Evolutionary conservation across 2,888 invertebrate genomes (phyloP), one percentile per base, ranked within the genome.

Genomic region (Amblyjoppa fuscipennis): DNA sequence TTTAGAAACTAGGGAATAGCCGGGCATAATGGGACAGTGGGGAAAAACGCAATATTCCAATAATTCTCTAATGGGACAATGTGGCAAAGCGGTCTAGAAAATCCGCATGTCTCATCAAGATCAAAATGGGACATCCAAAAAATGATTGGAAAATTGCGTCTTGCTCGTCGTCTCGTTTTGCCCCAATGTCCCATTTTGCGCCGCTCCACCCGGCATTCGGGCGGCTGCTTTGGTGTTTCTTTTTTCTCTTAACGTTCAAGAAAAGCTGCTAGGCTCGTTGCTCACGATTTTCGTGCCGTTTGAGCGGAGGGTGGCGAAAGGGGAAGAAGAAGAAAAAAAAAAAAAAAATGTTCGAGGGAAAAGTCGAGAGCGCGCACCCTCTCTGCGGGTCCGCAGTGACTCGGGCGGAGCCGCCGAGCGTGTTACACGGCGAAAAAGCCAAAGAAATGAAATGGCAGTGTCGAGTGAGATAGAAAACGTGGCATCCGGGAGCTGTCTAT

Each of bases 401-500:
- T 73, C 34, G 34, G 34, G 34, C 25, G 73, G 28, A 59, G 59
- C 11, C 28, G 20, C 16, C 0, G 11, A 59, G 59, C 59, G 73
- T 28, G 38, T 56, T 53, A n/a, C 38, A 38, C 25, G 73, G 4
- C 56, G 59, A 20, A 45, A 34, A 53, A 71, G 45, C 45, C 20
- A 20, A 74, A 59, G 61, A 45, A 61, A 74, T 28, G 61, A 49
- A 66, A 66, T 45, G 34, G 74, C 38, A 61, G 73, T 20, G 81
- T 51, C 64, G 59, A 61, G 41, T 16, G 49, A 69, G 49, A 79
- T 64, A 45, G 80, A 70, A 79, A 89, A 89, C 82, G 83, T 82
- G 87, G 82, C 87, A 84, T 87, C 83, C 85, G 87, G 87, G 73
- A 85, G 77, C 84, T 80, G 89, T 89, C 88, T 86, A 87, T 89